Percentiles rank a stretch among this genome's conserved stretches.
Evolutionary conservation across 2,888 invertebrate species (phyloP).

Genomic region (Aphelenchoides bicaudatus): DNA sequence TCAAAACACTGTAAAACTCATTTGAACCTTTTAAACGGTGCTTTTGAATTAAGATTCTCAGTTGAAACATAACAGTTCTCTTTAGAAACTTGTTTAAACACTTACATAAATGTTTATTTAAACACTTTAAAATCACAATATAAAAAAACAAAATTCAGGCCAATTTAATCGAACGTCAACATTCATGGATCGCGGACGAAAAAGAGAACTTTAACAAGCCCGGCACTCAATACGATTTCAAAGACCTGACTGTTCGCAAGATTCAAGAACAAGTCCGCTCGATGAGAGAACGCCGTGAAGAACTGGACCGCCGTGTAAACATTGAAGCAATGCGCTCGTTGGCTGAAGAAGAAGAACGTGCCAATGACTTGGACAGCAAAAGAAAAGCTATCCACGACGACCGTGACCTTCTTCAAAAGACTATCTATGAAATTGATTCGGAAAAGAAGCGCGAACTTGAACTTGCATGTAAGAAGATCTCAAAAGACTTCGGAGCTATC

Average conservation of each 20-base stretch:
- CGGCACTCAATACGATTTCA: conserved; percentile 64
- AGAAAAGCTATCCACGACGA: conserved; percentile 74
- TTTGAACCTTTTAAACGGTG: no score
- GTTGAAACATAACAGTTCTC: no score
- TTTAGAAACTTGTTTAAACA: no score
- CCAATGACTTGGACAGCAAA: conserved; percentile 71
- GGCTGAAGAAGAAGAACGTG: conserved; percentile 15
- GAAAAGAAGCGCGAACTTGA: conserved; percentile 80
- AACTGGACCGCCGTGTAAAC: conserved; percentile 29
- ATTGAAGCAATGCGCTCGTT: conserved; percentile 24
- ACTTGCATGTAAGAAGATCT: conserved; percentile 76
- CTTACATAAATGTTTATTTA: no score
- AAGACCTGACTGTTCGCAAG: conserved; percentile 23
- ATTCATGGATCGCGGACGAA: conserved; percentile 77
- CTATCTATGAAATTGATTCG: conserved; percentile 82
- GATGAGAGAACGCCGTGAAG: conserved; percentile 25
- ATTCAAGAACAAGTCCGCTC: conserved; percentile 23
- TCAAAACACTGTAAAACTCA: no score
- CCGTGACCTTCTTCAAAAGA: conserved; percentile 71
- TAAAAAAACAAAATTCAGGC: conserved; percentile 21
- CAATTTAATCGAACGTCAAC: no score
- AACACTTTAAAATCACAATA: conserved; percentile 16
- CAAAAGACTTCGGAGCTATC: conserved; percentile 83
- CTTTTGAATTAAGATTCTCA: no score
- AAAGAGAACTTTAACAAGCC: conserved; percentile 72